Evolutionary conservation across 2,113 vertebrate species (phyloP).

Genomic region (Numenius arquata): DNA sequence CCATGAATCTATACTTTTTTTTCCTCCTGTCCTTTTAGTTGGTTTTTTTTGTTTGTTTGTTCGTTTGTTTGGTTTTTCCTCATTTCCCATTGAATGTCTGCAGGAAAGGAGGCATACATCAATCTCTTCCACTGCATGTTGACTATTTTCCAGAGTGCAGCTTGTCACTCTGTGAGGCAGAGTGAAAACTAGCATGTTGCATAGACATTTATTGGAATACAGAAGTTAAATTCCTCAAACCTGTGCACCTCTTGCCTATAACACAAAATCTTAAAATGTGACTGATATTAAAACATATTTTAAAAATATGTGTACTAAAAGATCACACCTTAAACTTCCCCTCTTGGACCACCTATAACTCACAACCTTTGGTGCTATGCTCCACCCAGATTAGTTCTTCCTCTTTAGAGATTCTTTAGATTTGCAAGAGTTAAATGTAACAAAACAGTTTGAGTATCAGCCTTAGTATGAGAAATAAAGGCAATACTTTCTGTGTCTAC

Average conservation of each 20-base stretch:
- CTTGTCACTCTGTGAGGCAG: not conserved
- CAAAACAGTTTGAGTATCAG: not conserved
- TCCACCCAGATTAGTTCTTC: not conserved
- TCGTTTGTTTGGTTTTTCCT: not conserved
- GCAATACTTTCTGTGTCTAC: not conserved
- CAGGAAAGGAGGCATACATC: not conserved
- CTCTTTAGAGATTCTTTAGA: not conserved
- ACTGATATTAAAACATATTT: not conserved
- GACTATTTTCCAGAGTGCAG: not conserved
- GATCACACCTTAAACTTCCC: not conserved
- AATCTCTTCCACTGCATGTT: not conserved
- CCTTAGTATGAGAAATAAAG: not conserved
- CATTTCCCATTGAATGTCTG: not conserved
- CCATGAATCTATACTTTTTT: not conserved
- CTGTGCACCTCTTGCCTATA: not conserved
- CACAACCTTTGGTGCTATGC: not conserved
- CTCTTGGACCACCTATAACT: not conserved
- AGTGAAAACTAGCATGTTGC: not conserved
- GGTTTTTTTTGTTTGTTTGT: not conserved
- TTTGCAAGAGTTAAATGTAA: not conserved
- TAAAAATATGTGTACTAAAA: not conserved
- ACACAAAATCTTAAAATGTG: not conserved
- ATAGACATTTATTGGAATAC: not conserved
- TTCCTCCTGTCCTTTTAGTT: not conserved
- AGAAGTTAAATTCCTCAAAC: not conserved